These are phyloP conservation scores for Corydoras maculifer DNA, from an alignment of 2,113 vertebrate species.

Conservation along the genomic window DNA sequence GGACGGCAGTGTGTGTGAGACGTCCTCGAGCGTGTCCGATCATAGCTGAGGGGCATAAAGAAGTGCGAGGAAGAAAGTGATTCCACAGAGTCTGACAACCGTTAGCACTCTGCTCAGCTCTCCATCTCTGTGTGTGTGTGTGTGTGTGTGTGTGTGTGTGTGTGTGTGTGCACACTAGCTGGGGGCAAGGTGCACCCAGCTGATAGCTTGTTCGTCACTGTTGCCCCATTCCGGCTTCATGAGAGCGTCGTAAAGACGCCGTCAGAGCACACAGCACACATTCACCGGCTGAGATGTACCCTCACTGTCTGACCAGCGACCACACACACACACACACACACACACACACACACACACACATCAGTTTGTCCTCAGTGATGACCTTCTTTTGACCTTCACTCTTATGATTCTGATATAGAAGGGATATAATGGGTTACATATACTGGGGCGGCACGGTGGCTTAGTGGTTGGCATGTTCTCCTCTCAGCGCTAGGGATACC, in stretches of 20 bases:
- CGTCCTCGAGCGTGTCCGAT: neutral
- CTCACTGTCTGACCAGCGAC: neutral
- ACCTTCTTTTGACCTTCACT: no score
- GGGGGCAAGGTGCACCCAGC: constrained; percentile 8
- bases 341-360: neutral
- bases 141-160: constrained; percentile 15
- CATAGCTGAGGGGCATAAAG: no score
- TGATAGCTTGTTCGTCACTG: neutral
- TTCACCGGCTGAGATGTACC: no score
- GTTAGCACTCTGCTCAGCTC: neutral
- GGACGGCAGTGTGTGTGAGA: neutral
- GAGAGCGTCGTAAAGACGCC: neutral
- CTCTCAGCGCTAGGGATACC: no score
- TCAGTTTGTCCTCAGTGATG: no score
- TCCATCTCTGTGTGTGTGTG: neutral
- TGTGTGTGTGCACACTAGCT: constrained; percentile 30
- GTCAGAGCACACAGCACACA: neutral
- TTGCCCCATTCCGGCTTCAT: neutral
- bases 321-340: neutral
- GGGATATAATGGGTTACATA: no score
- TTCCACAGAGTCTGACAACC: neutral
- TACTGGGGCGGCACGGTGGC: no score
- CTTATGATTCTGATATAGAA: no score
- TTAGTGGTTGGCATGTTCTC: no score
- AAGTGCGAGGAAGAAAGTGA: neutral